Base-by-base conservation (phyloP, 1,140 invertebrate genomes). In the Telenomus remus region DNA sequence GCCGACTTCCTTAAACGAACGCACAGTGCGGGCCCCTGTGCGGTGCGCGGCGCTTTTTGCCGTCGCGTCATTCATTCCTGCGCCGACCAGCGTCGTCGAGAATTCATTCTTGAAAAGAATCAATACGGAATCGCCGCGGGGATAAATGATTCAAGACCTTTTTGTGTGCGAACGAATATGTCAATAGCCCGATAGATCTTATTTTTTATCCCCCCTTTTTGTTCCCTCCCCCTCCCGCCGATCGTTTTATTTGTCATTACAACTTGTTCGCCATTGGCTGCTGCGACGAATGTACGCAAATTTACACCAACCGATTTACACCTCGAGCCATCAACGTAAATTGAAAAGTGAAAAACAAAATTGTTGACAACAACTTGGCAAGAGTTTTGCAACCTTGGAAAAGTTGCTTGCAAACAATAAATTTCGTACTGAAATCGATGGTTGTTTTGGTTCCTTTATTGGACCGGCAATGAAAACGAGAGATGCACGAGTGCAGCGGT, bases 141-240 rank as follows among this genome's bases (percentile, higher is more conserved):
- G 50, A 73, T 73, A 65, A 73, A 73, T 60, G 70, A 73, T 73
- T 60, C 61, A 60, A 49, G 55, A 65, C 16, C 50, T 65, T 73
- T 73, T 73, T 60, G 49, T 33, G 14, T 10, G 16, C 27, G n/a
- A 48, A 49, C 60, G 70, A 73, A 73, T 73, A 73, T 47, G 70
- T 73, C 61, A 73, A 60, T 65, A 61, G 61, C 15, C 56, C 70
- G 51, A 73, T 73, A 73, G 70, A 65, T 73, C 70, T 65, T 65
- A 11, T 16, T 48, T 71, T 61, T 63, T 59, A 57, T 13, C 54
- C 6, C 0, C 46, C 2, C 5, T 6, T 14, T 27, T 63, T 71
- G 57, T 71, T 64, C 59, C 63, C 1, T 63, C 51, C 35, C 54
- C 50, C 51, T 71, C 53, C 11, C 46, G 50, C 69, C 19, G 2